Evolutionary conservation across 2,797 vertebrate genomes (phyloP).

Genomic region (Hybognathus amarus): DNA sequence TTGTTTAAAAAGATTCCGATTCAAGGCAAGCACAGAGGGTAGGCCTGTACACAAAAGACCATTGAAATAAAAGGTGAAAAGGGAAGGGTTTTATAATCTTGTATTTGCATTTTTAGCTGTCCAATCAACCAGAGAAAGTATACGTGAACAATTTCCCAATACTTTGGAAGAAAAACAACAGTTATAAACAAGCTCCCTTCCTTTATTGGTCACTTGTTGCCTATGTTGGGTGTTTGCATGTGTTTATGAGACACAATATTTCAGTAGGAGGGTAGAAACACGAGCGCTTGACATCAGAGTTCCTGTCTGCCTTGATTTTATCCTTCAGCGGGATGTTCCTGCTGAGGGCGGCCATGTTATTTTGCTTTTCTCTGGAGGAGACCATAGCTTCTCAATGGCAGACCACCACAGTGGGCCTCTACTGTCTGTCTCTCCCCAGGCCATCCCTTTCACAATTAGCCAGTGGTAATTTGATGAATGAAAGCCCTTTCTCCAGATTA

Average conservation of each 20-base stretch:
- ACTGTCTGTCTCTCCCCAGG: constrained; percentile 73
- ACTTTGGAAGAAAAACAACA: background rate
- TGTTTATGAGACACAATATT: background rate
- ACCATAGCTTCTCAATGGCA: constrained; percentile 33
- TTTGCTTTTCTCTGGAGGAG: constrained; percentile 35
- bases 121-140: background rate
- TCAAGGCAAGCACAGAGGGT: constrained; percentile 14
- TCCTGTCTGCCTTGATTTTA: constrained; percentile 19
- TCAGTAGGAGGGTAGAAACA: constrained; percentile 33
- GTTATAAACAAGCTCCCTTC: background rate
- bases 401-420: constrained; percentile 60
- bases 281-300: constrained; percentile 14
- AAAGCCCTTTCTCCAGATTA: constrained; percentile 70
- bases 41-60: constrained; percentile 3
- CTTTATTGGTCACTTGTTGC: background rate
- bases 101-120: background rate
- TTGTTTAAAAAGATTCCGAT: constrained; percentile 22
- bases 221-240: background rate
- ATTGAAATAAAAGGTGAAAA: background rate
- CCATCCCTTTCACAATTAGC: constrained; percentile 79
- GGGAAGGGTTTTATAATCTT: background rate
- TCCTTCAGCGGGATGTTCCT: constrained; percentile 21
- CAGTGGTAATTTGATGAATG: constrained; percentile 74
- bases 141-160: background rate
- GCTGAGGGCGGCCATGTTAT: constrained; percentile 32